These are phyloP conservation scores for Pitta sordida DNA, from an alignment of 2,113 vertebrate genomes.

Conservation along the genomic window DNA sequence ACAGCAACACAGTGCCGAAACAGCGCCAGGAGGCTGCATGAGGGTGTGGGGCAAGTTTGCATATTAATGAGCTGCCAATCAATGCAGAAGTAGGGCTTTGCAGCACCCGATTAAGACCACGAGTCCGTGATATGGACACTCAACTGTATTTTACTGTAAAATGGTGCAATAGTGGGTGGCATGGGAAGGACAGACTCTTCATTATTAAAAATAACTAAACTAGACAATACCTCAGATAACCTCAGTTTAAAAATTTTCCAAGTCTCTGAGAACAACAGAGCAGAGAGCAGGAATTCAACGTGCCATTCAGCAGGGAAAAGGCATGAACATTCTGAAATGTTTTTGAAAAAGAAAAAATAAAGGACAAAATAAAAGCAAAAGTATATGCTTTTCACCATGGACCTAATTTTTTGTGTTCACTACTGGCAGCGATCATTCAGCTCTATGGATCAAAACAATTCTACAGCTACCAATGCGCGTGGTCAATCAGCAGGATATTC, in stretches of 20 bases:
- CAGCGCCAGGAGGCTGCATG: too few species aligned
- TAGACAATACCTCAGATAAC: slow-evolving; percentile 26
- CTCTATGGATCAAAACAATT: background rate
- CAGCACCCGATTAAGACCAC: too few species aligned
- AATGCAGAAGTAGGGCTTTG: too few species aligned
- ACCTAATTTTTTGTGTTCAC: slow-evolving; percentile 1
- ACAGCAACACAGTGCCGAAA: too few species aligned
- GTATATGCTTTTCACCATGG: background rate
- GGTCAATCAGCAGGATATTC: slow-evolving; percentile 48
- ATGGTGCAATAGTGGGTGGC: background rate
- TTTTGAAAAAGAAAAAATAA: background rate
- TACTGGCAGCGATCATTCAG: slow-evolving; percentile 4
- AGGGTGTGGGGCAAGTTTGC: too few species aligned
- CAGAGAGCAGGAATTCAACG: background rate
- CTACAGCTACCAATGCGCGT: background rate
- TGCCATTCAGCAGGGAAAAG: background rate
- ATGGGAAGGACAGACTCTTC: background rate
- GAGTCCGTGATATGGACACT: too few species aligned
- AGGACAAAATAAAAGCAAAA: background rate
- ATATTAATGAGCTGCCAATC: too few species aligned
- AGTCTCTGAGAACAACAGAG: background rate
- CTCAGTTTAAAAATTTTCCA: background rate
- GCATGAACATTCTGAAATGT: background rate
- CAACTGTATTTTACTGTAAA: background rate
- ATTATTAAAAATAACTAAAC: slow-evolving; percentile 21